These are phyloP conservation scores for Spongia lamella DNA, from an alignment of 37 sponge, comb jelly and placozoan genomes.

Conservation along the genomic window DNA sequence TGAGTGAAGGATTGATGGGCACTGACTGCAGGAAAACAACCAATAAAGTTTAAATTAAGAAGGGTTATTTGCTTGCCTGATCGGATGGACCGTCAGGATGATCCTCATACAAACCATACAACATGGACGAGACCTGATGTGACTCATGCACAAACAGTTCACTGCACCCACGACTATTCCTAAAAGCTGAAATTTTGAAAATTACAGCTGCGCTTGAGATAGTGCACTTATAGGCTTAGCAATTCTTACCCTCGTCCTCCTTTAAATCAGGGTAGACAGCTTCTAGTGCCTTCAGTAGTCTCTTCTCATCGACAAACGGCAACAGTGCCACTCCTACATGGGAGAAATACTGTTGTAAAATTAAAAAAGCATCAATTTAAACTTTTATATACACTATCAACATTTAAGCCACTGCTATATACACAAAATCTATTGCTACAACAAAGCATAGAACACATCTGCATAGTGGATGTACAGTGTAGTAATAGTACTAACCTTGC, in stretches of 20 bases:
- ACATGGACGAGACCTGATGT: slow-evolving; percentile 38
- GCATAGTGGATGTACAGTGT: no score
- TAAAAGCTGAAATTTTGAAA: slow-evolving; percentile 25
- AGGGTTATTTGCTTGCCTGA: background rate
- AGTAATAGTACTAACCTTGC: no score
- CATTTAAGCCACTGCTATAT: no score
- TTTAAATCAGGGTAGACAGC: slow-evolving; percentile 72
- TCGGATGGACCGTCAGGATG: background rate
- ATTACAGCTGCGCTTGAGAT: background rate
- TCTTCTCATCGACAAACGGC: slow-evolving; percentile 95
- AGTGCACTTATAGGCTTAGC: background rate
- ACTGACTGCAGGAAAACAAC: background rate
- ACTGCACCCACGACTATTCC: slow-evolving; percentile 80
- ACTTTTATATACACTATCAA: no score
- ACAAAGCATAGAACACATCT: no score
- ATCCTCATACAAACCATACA: slow-evolving; percentile 62
- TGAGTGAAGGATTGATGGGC: slow-evolving; percentile 30
- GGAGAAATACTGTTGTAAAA: no score
- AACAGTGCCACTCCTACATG: slow-evolving; percentile 95
- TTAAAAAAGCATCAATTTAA: background rate
- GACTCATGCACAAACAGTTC: slow-evolving; percentile 56
- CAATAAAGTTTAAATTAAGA: background rate
- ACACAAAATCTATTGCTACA: no score
- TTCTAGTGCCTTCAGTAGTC: slow-evolving; percentile 79
- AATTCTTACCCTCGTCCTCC: slow-evolving; percentile 63